Evolutionary conservation across 2,888 invertebrate species (phyloP).

Genomic region (Pterobdella sp.): DNA sequence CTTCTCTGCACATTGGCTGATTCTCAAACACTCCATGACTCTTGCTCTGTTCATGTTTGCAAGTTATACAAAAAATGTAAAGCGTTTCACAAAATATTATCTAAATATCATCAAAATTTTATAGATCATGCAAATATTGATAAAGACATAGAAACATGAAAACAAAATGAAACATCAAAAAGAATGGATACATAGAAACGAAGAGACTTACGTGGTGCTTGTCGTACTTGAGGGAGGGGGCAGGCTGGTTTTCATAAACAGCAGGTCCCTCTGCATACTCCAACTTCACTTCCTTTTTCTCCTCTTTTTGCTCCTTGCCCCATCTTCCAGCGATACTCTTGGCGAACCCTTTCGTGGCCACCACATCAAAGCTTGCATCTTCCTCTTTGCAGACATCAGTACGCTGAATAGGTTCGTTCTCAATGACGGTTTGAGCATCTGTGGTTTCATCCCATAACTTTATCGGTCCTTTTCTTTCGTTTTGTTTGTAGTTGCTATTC

Average conservation of each 20-base stretch:
- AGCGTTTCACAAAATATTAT: no score
- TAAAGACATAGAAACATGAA: not conserved
- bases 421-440: constrained; percentile 34
- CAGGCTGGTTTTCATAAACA: constrained; percentile 36
- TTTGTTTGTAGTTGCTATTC: not conserved
- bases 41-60: not conserved
- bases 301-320: constrained; percentile 11
- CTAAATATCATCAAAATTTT: no score
- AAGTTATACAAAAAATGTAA: no score
- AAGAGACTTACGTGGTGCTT: constrained; percentile 11
- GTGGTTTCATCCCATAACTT: constrained; percentile 19
- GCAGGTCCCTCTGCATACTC: constrained; percentile 34
- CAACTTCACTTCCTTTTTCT: constrained; percentile 12
- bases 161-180: not conserved
- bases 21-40: constrained; percentile 37
- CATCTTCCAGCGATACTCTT: constrained; percentile 27
- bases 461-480: constrained; percentile 13
- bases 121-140: no score
- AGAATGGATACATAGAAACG: not conserved
- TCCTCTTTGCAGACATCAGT: constrained; percentile 32
- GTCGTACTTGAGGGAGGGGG: constrained; percentile 1
- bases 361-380: constrained; percentile 16
- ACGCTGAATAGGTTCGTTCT: constrained; percentile 36
- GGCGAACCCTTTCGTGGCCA: constrained; percentile 24
- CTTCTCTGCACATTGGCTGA: constrained; percentile 33